Evolutionary conservation across 2,113 vertebrate species (phyloP), one percentile per base, ranked within the genome.

Genomic region (Galbula dea): DNA sequence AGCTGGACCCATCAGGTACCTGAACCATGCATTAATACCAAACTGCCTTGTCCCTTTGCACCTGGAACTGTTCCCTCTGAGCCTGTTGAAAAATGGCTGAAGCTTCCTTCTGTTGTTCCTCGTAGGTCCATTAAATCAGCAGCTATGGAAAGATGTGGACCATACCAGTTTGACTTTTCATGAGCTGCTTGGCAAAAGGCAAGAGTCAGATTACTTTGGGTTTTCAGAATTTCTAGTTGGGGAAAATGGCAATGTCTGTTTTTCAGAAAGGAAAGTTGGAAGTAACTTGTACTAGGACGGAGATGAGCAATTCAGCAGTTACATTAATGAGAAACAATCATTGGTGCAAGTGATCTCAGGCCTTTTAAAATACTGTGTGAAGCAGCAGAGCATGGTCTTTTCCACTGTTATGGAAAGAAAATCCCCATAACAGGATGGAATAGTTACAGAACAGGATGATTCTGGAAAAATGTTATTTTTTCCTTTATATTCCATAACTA

Each of bases 251-350:
- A 86, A 48, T 61, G 91, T 86, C 36, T 93, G 27, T 14, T 20
- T 59, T 72, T 81, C 43, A 34, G n/a, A 91, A 92, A 63, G 95
- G 89, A 91, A 92, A 95, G 26, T 29, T 91, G 87, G 61, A 92
- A 88, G 71, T 78, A 29, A 67, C 14, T 74, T 81, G 29, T 36
- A 8, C 65, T 71, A 74, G n/a, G 11, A 63, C 81, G 48, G 48
- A 86, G 89, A 83, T 45, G 54, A 91, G 51, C 48, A 78, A 80
- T 81, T 77, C 52, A 75, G 78, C 51, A 74, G 55, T 80, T 84
- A 39, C 0, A 0, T 11, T 81, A 83, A 75, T 49, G 57, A 71
- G 57, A 87, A 89, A 65, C 32, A 87, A 32, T 26, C 39, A 49
- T 21, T 67, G 46, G 58, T 55, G n/a, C 67, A 92, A 87, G 59